Percentiles rank a stretch among this genome's conserved stretches.
Conservation (phyloP, 2,888 invertebrate species). For the Eremobia ochroleuca region DNA sequence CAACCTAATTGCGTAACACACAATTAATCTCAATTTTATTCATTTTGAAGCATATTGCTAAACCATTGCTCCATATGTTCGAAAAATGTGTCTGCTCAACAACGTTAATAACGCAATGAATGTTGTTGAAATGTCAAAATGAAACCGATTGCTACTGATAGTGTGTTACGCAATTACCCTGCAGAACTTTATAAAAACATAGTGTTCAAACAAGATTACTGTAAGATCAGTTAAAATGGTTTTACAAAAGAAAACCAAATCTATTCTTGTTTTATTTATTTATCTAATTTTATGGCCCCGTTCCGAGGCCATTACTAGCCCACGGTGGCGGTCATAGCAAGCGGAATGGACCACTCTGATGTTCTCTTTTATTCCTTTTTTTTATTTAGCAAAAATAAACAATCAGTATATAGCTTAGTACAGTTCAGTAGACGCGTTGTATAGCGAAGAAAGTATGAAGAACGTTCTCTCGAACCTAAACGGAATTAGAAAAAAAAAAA, state of each 20-base stretch:
- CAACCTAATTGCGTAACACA: too few relatives aligned
- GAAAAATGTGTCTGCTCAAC: too few relatives aligned
- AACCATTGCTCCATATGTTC: too few relatives aligned
- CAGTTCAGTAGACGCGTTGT: not conserved
- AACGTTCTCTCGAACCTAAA: too few relatives aligned
- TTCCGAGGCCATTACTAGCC: conserved; percentile 16
- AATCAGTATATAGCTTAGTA: not conserved
- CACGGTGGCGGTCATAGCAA: conserved; percentile 32
- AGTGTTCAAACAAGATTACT: not conserved
- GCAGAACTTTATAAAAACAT: not conserved
- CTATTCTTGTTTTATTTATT: conserved; percentile 49
- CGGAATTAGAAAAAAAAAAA: too few relatives aligned
- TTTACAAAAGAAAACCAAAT: conserved; percentile 4
- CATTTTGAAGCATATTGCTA: too few relatives aligned
- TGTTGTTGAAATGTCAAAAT: too few relatives aligned
- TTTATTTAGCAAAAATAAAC: not conserved
- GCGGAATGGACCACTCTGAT: not conserved
- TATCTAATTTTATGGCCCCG: conserved; percentile 38
- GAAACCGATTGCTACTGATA: too few relatives aligned
- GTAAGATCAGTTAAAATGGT: conserved; percentile 10
- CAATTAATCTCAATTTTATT: too few relatives aligned
- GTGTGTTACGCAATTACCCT: too few relatives aligned
- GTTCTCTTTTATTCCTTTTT: conserved; percentile 4
- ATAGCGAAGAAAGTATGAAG: too few relatives aligned
- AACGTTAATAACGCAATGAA: too few relatives aligned